Evolutionary conservation across 1,140 invertebrate genomes (phyloP).

Genomic region (Drosophila azteca): DNA sequence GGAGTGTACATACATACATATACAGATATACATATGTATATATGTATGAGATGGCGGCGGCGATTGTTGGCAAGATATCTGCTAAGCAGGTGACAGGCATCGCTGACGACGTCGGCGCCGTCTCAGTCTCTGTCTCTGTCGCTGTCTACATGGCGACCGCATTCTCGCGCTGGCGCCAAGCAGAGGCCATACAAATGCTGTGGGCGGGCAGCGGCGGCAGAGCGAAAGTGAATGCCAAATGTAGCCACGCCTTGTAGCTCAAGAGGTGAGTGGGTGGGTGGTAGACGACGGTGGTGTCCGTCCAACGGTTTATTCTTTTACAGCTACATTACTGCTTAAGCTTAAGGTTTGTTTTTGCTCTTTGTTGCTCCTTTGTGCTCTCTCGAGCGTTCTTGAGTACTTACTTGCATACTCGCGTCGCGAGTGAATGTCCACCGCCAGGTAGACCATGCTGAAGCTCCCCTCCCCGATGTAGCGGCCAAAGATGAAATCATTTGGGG

Average conservation of each 20-base stretch:
- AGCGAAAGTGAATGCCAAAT: conserved; percentile 33
- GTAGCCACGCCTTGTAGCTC: conserved; percentile 5
- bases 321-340: not conserved
- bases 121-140: not conserved
- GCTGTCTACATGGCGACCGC: conserved; percentile 56
- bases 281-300: not conserved
- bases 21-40: too few relatives aligned
- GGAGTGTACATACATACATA: too few relatives aligned
- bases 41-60: not conserved
- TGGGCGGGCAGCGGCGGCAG: conserved; percentile 21
- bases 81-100: conserved; percentile 46
- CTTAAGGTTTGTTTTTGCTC: too few relatives aligned
- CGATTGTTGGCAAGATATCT: conserved; percentile 22
- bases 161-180: conserved; percentile 55
- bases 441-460: conserved; percentile 97
- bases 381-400: conserved; percentile 84
- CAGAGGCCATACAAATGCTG: conserved; percentile 51
- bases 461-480: conserved; percentile 98
- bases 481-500: conserved; percentile 96
- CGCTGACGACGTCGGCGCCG: conserved; percentile 1
- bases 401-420: conserved; percentile 96
- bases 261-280: not conserved
- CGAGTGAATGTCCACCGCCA: conserved; percentile 95
- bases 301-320: not conserved
- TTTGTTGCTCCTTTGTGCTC: conserved; percentile 1